These are phyloP conservation scores for Nomada fabriciana DNA, from an alignment of 2,888 invertebrate species.

Conservation along the genomic window DNA sequence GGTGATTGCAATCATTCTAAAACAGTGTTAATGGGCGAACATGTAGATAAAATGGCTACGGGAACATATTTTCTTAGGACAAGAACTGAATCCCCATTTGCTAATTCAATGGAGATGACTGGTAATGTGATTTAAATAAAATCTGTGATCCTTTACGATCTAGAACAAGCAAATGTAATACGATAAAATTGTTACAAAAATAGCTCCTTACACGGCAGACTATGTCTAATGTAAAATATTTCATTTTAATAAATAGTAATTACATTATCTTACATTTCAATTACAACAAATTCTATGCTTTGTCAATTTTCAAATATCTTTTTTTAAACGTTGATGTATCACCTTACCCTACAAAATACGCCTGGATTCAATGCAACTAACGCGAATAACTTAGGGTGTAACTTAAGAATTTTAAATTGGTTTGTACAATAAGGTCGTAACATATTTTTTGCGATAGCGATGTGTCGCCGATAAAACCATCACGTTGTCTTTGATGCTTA, in stretches of 20 bases:
- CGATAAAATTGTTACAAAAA: conserved; percentile 17
- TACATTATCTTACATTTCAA: conserved; percentile 74
- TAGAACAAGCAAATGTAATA: background rate
- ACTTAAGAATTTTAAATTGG: conserved; percentile 90
- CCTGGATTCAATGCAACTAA: conserved; percentile 52
- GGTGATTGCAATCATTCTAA: conserved; percentile 75
- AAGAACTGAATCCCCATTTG: conserved; percentile 78
- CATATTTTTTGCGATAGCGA: conserved; percentile 99
- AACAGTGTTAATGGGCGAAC: conserved; percentile 79
- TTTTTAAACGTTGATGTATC: conserved; percentile 40
- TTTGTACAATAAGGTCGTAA: conserved; percentile 98
- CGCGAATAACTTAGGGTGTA: conserved; percentile 65
- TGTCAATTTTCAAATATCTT: conserved; percentile 28
- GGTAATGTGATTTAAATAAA: conserved; percentile 62
- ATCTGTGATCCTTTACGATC: conserved; percentile 2
- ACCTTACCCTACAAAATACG: conserved; percentile 56
- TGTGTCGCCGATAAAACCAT: conserved; percentile 99
- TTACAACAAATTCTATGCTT: conserved; percentile 55
- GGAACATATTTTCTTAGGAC: conserved; percentile 81
- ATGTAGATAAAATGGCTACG: conserved; percentile 75
- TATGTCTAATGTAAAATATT: conserved; percentile 63
- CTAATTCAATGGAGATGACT: conserved; percentile 61
- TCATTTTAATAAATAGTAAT: conserved; percentile 76
- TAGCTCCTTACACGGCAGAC: conserved; percentile 35
- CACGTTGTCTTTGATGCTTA: conserved; percentile 99